Percentiles rank a stretch among this genome's conserved stretches.
These are phyloP conservation scores for Habropoda laboriosa DNA, from an alignment of 1,140 invertebrate genomes.

Conservation along the genomic window DNA sequence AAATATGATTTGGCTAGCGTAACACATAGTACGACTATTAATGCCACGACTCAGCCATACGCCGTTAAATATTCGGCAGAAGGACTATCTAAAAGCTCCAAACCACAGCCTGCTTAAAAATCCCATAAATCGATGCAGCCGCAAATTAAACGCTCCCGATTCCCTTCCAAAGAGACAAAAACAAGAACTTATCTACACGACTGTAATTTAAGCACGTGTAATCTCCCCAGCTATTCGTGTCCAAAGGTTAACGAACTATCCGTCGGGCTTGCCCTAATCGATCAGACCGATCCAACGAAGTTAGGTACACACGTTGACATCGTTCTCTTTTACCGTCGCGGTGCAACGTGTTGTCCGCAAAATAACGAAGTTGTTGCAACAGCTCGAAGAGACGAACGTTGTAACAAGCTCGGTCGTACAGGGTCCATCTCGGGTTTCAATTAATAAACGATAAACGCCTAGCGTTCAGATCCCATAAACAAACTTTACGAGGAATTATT, in stretches of 20 bases:
- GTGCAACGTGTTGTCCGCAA: no score
- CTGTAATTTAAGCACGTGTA: not conserved
- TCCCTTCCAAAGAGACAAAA: not conserved
- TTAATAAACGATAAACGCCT: conserved; percentile 55
- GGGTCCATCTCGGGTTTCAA: conserved; percentile 33
- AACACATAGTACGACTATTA: no score
- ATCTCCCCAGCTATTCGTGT: not conserved
- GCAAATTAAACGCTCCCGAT: no score
- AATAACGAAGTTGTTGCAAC: not conserved
- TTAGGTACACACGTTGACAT: not conserved
- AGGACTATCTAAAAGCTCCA: no score
- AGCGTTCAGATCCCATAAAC: conserved; percentile 31
- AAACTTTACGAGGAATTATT: conserved; percentile 54
- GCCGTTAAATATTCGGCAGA: no score
- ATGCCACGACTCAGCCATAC: no score
- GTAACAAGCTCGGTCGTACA: conserved; percentile 19
- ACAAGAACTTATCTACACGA: not conserved
- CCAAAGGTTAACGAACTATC: not conserved
- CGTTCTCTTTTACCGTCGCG: not conserved
- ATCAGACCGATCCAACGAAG: not conserved
- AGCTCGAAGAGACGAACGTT: conserved; percentile 22
- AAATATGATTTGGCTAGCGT: no score
- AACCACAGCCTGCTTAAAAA: no score
- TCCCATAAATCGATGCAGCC: no score
- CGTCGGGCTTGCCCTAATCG: not conserved